These are phyloP conservation scores for Heterodera schachtii DNA, from an alignment of 1,140 invertebrate species.

Conservation along the genomic window DNA sequence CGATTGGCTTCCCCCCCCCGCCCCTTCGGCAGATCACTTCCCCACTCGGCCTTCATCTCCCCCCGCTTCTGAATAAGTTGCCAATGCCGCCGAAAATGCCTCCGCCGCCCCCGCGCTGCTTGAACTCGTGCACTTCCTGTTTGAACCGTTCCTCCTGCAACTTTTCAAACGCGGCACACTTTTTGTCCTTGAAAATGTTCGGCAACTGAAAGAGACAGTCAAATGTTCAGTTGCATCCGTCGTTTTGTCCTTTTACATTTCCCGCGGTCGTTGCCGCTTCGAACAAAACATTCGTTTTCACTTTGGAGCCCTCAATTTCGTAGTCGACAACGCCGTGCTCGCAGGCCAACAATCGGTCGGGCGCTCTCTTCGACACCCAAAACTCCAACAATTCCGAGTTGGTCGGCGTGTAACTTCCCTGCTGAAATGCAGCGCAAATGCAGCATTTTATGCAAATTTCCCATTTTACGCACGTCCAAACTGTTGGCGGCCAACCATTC, in stretches of 20 bases:
- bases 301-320: conserved; percentile 65
- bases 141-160: conserved; percentile 64
- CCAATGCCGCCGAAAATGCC: conserved; percentile 55
- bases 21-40: too few species aligned
- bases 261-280: conserved; percentile 64
- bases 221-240: too few species aligned
- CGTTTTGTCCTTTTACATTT: background rate
- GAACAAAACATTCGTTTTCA: conserved; percentile 65
- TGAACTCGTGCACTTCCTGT: conserved; percentile 61
- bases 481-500: conserved; percentile 65
- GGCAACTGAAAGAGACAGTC: conserved; percentile 45
- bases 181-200: conserved; percentile 65
- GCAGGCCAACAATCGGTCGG: conserved; percentile 61
- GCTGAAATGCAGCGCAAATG: conserved; percentile 43
- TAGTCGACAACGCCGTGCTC: conserved; percentile 64
- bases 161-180: conserved; percentile 61
- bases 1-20: too few species aligned
- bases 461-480: conserved; percentile 50
- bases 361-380: conserved; percentile 64
- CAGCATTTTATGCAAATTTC: background rate
- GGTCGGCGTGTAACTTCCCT: conserved; percentile 64
- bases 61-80: background rate
- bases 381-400: conserved; percentile 65
- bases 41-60: too few species aligned
- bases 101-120: conserved; percentile 53